These are phyloP conservation scores for Druon quercuslanigerum DNA, from an alignment of 1,140 invertebrate species.

Conservation along the genomic window DNA sequence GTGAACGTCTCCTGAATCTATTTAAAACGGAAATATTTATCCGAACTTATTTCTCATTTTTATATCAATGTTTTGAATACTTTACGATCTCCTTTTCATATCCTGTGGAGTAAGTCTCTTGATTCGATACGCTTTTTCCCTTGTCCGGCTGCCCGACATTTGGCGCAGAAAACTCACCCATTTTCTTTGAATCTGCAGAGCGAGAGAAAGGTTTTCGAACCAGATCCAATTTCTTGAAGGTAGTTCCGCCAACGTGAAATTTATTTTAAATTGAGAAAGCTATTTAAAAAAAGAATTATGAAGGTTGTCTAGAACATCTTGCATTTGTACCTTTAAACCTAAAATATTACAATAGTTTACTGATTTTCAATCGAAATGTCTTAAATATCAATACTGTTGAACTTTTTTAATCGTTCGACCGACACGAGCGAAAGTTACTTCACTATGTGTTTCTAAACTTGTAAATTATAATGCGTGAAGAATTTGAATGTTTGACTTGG, in stretches of 20 bases:
- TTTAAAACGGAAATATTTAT: not conserved
- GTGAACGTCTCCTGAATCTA: no score
- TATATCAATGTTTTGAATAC: not conserved
- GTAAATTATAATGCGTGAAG: not conserved
- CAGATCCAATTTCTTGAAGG: no score
- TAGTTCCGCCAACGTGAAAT: no score
- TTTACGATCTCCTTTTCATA: conserved; percentile 11
- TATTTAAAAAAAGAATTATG: no score
- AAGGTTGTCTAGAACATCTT: no score
- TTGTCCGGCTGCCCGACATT: conserved; percentile 1
- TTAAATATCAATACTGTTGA: not conserved
- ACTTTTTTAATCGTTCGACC: conserved; percentile 7
- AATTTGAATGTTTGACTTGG: conserved; percentile 11
- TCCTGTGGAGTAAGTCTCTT: conserved; percentile 6
- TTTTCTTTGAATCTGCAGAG: no score
- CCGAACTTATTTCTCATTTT: not conserved
- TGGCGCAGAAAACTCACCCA: not conserved
- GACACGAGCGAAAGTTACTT: not conserved
- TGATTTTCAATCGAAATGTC: no score
- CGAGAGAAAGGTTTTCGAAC: no score
- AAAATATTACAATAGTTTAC: no score
- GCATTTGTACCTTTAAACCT: no score
- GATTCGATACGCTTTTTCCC: conserved; percentile 31
- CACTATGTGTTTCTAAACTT: not conserved
- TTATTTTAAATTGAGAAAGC: no score